phyloP scores from a whole-genome alignment of 2,113 vertebrate genomes.

The Elanus axillaris region DNA sequence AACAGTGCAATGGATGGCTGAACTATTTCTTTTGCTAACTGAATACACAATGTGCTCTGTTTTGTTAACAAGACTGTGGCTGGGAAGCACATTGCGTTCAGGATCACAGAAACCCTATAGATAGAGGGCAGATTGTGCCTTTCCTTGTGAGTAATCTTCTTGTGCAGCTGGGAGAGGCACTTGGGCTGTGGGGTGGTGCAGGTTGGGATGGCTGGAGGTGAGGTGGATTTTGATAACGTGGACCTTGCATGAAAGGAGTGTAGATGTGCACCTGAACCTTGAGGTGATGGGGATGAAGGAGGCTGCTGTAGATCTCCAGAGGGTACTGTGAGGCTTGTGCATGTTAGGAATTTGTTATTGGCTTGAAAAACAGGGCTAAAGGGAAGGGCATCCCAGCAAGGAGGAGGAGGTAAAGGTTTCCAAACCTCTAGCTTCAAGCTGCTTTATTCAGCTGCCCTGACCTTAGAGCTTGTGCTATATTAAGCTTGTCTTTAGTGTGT shows the following conservation, averaged over 20 bases:
- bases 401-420: background rate
- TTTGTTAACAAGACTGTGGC: background rate
- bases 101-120: background rate
- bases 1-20: background rate
- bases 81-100: background rate
- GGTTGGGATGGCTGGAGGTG: fast-evolving
- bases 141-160: background rate
- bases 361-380: background rate
- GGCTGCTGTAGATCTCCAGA: background rate
- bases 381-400: background rate
- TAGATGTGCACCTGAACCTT: background rate
- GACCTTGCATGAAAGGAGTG: background rate
- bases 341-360: background rate
- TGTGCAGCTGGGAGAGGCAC: background rate
- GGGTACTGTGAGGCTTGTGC: background rate
- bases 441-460: background rate
- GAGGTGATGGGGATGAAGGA: background rate
- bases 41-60: background rate
- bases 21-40: background rate
- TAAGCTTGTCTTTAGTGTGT: background rate
- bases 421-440: background rate
- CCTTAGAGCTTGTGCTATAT: background rate
- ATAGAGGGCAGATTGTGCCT: background rate
- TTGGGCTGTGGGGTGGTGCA: background rate
- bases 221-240: background rate